Conservation (phyloP, 2,888 invertebrate species). For the Dichetophora obliterata region DNA sequence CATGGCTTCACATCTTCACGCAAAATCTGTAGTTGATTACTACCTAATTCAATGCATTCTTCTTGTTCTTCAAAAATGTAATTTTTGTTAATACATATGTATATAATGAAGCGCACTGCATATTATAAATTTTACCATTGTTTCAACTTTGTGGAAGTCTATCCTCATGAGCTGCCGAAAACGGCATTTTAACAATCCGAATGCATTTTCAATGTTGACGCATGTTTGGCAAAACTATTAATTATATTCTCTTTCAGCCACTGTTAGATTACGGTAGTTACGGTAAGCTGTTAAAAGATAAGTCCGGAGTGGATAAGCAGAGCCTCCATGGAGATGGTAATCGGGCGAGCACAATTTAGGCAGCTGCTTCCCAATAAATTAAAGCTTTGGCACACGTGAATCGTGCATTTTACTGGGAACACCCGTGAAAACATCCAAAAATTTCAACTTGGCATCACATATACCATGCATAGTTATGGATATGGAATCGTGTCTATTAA, state of each 20-base stretch:
- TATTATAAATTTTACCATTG: constrained; percentile 50
- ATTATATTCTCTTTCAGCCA: constrained; percentile 54
- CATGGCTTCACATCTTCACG: no score
- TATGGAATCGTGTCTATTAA: constrained; percentile 51
- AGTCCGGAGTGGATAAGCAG: constrained; percentile 42
- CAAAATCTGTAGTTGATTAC: no score
- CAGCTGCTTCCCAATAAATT: constrained; percentile 44
- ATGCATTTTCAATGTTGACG: constrained; percentile 59
- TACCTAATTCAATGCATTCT: no score
- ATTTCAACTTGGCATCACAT: constrained; percentile 54
- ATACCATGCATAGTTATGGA: constrained; percentile 57
- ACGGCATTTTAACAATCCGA: constrained; percentile 56
- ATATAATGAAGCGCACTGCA: neutral
- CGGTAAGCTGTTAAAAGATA: constrained; percentile 53
- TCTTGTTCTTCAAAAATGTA: no score
- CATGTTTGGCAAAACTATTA: constrained; percentile 52
- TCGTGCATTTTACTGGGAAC: constrained; percentile 58
- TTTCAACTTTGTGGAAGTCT: constrained; percentile 42
- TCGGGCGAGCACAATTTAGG: constrained; percentile 45
- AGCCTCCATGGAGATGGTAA: constrained; percentile 44
- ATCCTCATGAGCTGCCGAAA: constrained; percentile 47
- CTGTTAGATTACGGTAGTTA: constrained; percentile 54
- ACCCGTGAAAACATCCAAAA: constrained; percentile 57
- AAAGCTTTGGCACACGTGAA: constrained; percentile 52
- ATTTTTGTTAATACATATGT: no score